Evolutionary conservation across 2,113 vertebrate species (phyloP), one percentile per base, ranked within the genome.

Genomic region (Glaucomys volans): DNA sequence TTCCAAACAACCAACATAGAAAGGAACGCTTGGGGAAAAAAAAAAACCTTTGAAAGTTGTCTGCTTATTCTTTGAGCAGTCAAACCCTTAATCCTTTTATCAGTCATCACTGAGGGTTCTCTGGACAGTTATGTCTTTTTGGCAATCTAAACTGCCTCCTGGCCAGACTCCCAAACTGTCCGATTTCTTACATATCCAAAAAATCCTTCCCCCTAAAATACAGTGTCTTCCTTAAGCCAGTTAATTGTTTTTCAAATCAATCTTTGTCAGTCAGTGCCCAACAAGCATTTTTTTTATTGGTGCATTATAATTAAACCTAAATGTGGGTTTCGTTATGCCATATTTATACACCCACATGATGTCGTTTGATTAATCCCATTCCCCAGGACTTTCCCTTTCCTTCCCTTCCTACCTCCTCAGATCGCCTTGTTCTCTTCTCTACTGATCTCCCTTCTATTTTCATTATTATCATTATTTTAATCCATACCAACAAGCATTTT

Each of bases 241-340:
- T 24, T 79, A 83, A 22, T 75, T 96, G 22, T n/a, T 87, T 95
- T 97, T 89, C 74, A 85, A 82, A 82, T 90, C n/a, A 81, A 4
- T 57, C 91, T 97, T 83, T 92, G 62, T 86, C 28, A 77, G 10
- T 82, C 75, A 18, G 95, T 82, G 18, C 57, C 64, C 47, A 84
- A 37, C 12, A 81, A 75, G 18, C 24, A 35, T 80, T 90, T 81
- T 59, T n/a, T 62, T 62, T 57, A 57, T 22, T 20, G 54, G 59
- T 62, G 59, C 24, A 26, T 62, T 62, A 62, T 62, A 62, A 28
- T 26, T 62, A 26, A 24, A 62, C 59, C 5, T 62, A 62, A 26
- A 26, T 26, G 59, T 62, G 59, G 24, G 8, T 8, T 28, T 62
- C 8, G 8, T 62, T 62, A 62, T 62, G 24, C 59, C 9, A 28